Percentiles rank a stretch among this genome's conserved stretches.
Evolutionary conservation across 2,888 invertebrate genomes (phyloP).

Genomic region (Sepiola atlantica): DNA sequence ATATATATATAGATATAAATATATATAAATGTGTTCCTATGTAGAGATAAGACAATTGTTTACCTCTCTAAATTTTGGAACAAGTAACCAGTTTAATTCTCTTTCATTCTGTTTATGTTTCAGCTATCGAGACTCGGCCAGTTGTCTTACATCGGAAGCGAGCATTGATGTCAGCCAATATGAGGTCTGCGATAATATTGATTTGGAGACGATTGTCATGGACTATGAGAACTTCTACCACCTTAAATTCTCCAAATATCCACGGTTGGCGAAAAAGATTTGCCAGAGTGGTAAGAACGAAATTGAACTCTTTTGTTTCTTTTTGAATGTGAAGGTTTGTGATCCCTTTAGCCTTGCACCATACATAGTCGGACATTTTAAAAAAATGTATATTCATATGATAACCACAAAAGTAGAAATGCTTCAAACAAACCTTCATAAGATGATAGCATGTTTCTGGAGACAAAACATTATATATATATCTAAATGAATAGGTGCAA

Average conservation of each 20-base stretch:
- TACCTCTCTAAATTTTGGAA: not conserved
- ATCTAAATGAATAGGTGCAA: no score
- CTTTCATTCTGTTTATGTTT: not conserved
- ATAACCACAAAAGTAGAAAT: no score
- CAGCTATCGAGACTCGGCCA: slow-evolving; percentile 80
- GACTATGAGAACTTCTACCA: slow-evolving; percentile 92
- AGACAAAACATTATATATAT: no score
- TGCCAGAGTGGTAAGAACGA: slow-evolving; percentile 68
- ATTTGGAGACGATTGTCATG: slow-evolving; percentile 89
- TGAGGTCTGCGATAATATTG: slow-evolving; percentile 90
- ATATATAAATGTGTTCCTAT: no score
- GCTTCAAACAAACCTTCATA: no score
- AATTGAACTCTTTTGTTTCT: not conserved
- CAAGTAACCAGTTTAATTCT: not conserved
- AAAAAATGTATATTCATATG: no score
- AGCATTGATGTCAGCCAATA: slow-evolving; percentile 80
- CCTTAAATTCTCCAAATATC: slow-evolving; percentile 89
- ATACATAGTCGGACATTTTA: no score
- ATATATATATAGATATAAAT: no score
- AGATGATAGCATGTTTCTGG: no score
- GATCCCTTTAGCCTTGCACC: not conserved
- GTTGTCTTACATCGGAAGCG: slow-evolving; percentile 83
- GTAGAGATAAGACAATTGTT: not conserved
- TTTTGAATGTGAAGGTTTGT: not conserved
- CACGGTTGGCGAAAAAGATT: slow-evolving; percentile 83